Evolutionary conservation across 2,888 invertebrate genomes (phyloP).

Genomic region (Epinotia demarniana): DNA sequence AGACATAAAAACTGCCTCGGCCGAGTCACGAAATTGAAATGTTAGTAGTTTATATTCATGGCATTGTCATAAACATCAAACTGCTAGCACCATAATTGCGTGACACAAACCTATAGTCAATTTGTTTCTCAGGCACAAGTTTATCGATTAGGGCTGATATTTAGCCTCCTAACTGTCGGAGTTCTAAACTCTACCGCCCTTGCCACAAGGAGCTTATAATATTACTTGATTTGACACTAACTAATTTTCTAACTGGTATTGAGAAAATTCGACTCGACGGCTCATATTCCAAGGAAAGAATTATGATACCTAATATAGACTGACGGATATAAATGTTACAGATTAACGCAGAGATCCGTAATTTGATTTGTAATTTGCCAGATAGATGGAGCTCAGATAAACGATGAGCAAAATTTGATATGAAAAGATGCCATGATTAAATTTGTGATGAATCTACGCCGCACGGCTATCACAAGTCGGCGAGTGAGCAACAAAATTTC

Average conservation of each 20-base stretch:
- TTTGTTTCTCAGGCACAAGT: neutral
- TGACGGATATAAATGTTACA: conserved; percentile 6
- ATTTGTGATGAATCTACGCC: neutral
- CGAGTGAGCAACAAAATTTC: no score
- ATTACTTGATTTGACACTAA: neutral
- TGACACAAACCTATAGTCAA: neutral
- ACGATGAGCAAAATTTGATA: conserved; percentile 4
- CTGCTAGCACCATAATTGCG: neutral
- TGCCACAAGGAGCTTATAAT: neutral
- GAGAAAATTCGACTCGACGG: conserved; percentile 9
- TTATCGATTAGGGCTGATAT: neutral
- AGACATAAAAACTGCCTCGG: no score
- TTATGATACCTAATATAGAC: conserved; percentile 1
- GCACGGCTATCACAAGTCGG: no score
- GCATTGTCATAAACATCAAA: no score
- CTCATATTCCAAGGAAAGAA: neutral
- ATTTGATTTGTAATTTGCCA: neutral
- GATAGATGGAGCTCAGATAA: conserved; percentile 14
- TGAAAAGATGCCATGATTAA: conserved; percentile 3
- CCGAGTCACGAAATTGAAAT: no score
- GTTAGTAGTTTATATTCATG: no score
- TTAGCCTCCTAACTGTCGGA: neutral
- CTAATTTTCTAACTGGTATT: neutral
- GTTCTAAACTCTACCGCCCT: neutral
- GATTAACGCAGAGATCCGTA: conserved; percentile 2